phyloP scores from a whole-genome alignment of 2,797 vertebrate genomes.

The Etheostoma nigrum region DNA sequence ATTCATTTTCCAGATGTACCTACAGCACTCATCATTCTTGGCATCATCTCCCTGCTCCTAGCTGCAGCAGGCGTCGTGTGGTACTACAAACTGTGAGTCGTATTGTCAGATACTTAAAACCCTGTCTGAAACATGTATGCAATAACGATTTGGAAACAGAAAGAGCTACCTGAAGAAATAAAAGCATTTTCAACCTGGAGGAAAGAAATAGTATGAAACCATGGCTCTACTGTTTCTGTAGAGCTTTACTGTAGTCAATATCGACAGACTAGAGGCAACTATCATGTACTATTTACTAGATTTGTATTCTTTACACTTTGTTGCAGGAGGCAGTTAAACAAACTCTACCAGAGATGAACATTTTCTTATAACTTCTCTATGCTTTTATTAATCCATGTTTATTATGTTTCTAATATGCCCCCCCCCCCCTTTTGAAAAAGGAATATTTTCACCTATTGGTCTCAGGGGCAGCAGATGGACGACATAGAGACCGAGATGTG shows the following conservation, averaged over 20 bases:
- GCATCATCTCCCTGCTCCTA: conserved; percentile 54
- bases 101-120: neutral
- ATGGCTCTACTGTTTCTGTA: neutral
- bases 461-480: conserved; percentile 44
- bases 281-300: neutral
- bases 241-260: neutral
- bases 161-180: neutral
- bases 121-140: neutral
- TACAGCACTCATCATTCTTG: conserved; percentile 51
- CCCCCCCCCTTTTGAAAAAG: conserved; percentile 27
- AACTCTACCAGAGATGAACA: neutral
- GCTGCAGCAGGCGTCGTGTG: conserved; percentile 48
- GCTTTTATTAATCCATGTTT: neutral
- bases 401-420: no score
- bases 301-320: neutral
- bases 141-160: neutral
- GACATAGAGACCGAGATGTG: conserved; percentile 80
- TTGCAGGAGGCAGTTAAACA: neutral
- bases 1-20: conserved; percentile 49
- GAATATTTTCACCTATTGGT: conserved; percentile 43
- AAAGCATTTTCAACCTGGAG: neutral
- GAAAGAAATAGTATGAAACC: neutral
- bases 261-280: neutral
- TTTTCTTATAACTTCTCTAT: neutral
- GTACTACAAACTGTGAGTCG: conserved; percentile 76